Percentiles rank a stretch among this genome's conserved stretches.
Conservation (phyloP, 37 sponge, comb jelly and placozoan genomes). For the Oopsacas minuta region DNA sequence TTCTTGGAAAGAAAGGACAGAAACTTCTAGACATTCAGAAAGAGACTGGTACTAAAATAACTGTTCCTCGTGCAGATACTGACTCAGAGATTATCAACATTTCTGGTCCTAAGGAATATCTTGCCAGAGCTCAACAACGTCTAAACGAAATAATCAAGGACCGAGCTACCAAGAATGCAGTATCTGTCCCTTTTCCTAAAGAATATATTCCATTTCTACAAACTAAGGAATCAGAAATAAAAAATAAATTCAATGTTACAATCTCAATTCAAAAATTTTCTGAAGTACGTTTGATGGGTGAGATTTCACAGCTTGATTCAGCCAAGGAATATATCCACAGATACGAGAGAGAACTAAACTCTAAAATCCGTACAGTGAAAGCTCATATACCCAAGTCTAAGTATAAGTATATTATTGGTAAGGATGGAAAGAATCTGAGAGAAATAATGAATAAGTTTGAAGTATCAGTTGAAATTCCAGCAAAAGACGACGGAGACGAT, state of each 20-base stretch:
- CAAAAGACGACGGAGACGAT: neutral
- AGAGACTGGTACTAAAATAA: neutral
- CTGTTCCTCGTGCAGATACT: neutral
- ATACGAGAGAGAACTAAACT: neutral
- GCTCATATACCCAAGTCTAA: neutral
- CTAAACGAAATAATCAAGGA: neutral
- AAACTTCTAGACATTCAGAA: conserved; percentile 6
- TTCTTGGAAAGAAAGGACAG: neutral
- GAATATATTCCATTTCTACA: neutral
- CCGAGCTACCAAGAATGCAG: neutral
- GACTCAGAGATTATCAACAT: neutral
- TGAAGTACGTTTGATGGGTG: neutral
- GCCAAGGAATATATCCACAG: neutral
- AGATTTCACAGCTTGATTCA: neutral
- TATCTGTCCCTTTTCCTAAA: neutral
- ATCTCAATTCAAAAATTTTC: neutral
- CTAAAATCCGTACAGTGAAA: neutral
- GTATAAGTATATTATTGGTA: conserved; percentile 4
- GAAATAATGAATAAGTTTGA: conserved; percentile 3
- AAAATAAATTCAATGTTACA: neutral
- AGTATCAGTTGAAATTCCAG: neutral
- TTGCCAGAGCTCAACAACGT: neutral
- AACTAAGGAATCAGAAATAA: neutral
- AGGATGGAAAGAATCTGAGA: neutral
- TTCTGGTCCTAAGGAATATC: conserved; percentile 7